Evolutionary conservation across 2,888 invertebrate genomes (phyloP).

Genomic region (Chrysomela aeneicollis): DNA sequence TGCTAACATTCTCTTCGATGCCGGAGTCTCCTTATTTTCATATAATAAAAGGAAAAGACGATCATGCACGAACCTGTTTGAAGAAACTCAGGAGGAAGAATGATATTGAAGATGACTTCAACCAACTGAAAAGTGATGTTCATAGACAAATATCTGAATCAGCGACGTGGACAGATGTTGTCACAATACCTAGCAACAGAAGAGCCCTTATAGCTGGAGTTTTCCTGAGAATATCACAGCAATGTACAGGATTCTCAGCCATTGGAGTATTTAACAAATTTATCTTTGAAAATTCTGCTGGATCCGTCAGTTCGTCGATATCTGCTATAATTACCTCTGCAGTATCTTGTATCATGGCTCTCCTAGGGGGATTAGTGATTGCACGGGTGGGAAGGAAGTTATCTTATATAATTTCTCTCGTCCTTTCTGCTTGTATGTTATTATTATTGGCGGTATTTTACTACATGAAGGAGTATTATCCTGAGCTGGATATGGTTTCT

Average conservation of each 20-base stretch:
- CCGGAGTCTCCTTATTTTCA: slow-evolving; percentile 64
- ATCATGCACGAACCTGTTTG: slow-evolving; percentile 47
- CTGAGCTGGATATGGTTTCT: slow-evolving; percentile 39
- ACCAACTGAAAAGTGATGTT: slow-evolving; percentile 45
- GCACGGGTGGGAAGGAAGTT: slow-evolving; percentile 45
- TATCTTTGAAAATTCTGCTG: slow-evolving; percentile 54
- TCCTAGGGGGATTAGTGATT: slow-evolving; percentile 40
- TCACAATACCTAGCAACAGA: slow-evolving; percentile 47
- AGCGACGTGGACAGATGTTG: slow-evolving; percentile 51
- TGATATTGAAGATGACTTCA: slow-evolving; percentile 47
- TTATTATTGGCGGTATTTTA: slow-evolving; percentile 42
- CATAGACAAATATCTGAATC: slow-evolving; percentile 51
- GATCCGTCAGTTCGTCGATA: slow-evolving; percentile 48
- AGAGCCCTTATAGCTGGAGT: slow-evolving; percentile 47
- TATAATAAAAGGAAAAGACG: slow-evolving; percentile 42
- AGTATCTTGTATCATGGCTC: slow-evolving; percentile 31
- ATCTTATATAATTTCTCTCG: slow-evolving; percentile 43
- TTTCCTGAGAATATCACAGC: slow-evolving; percentile 51
- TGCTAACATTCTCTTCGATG: slow-evolving; percentile 66
- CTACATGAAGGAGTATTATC: slow-evolving; percentile 40
- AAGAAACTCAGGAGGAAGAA: slow-evolving; percentile 41
- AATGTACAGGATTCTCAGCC: slow-evolving; percentile 42
- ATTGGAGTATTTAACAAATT: slow-evolving; percentile 29
- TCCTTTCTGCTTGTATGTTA: slow-evolving; percentile 39
- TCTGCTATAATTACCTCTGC: slow-evolving; percentile 47